Conservation (phyloP, 1,140 invertebrate genomes). For the Riptortus pedestris region DNA sequence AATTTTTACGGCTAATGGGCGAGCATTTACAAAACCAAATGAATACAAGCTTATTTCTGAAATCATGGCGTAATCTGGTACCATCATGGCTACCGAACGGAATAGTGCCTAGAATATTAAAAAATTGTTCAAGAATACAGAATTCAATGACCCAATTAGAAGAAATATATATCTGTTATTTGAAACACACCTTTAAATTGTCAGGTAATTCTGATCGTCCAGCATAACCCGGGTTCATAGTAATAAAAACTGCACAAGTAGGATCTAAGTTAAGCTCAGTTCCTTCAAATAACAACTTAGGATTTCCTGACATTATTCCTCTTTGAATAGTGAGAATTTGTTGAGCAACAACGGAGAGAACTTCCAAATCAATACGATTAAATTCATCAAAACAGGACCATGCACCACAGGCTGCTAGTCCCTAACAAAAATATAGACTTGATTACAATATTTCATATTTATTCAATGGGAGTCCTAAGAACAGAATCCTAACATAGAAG, state of each 20-base stretch:
- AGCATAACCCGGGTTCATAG: constrained; percentile 92
- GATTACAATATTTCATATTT: no score
- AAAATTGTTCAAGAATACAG: neutral
- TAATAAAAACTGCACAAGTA: constrained; percentile 90
- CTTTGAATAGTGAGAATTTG: constrained; percentile 67
- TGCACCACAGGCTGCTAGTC: constrained; percentile 85
- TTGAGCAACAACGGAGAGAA: constrained; percentile 84
- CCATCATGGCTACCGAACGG: constrained; percentile 95
- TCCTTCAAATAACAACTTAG: constrained; percentile 76
- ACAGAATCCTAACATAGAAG: no score
- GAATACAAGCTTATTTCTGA: constrained; percentile 90
- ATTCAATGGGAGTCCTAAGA: no score
- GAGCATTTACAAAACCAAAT: constrained; percentile 82
- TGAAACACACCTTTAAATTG: constrained; percentile 67
- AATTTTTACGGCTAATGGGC: constrained; percentile 84
- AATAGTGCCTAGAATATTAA: constrained; percentile 61
- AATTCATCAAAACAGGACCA: constrained; percentile 98
- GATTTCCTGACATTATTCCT: constrained; percentile 64
- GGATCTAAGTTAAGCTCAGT: constrained; percentile 76
- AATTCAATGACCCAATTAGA: neutral
- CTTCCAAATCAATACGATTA: constrained; percentile 72
- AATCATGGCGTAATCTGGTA: constrained; percentile 89
- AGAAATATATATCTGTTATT: neutral
- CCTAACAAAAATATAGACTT: constrained; percentile 43
- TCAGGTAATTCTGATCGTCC: constrained; percentile 83